Conservation (phyloP, 2,888 invertebrate species). For the Sipha maydis region DNA sequence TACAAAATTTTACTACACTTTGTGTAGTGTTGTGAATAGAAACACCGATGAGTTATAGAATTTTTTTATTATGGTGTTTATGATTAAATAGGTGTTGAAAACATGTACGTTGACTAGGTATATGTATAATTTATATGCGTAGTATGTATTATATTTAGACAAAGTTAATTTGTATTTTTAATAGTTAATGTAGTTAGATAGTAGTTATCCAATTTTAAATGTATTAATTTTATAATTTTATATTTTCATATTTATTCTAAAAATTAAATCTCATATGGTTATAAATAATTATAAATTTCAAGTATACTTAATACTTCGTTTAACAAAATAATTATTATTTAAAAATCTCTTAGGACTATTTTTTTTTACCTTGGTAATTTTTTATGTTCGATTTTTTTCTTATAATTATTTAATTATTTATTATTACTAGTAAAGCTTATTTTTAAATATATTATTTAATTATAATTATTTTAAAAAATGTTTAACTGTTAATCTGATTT, state of each 20-base stretch:
- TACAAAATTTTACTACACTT: not conserved
- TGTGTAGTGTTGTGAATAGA: not conserved
- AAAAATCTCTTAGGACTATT: not conserved
- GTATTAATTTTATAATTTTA: not conserved
- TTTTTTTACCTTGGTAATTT: not conserved
- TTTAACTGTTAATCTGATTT: no score
- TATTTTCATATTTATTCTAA: not conserved
- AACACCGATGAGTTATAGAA: not conserved
- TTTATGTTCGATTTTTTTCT: not conserved
- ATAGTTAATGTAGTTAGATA: not conserved
- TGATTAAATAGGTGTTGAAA: constrained; percentile 30
- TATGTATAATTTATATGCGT: not conserved
- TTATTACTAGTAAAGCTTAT: no score
- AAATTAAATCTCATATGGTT: not conserved
- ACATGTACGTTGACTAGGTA: not conserved
- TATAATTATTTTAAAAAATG: no score
- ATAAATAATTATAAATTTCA: not conserved
- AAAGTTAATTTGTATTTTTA: constrained; percentile 4
- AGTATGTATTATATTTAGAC: not conserved
- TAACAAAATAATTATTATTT: not conserved
- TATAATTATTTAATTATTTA: no score
- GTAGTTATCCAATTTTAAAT: not conserved
- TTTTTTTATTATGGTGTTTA: not conserved
- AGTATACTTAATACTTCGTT: not conserved
- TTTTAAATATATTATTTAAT: no score